These are phyloP conservation scores for Enteromius afrohamiltoni DNA, from an alignment of 2,797 vertebrate genomes.

Conservation along the genomic window DNA sequence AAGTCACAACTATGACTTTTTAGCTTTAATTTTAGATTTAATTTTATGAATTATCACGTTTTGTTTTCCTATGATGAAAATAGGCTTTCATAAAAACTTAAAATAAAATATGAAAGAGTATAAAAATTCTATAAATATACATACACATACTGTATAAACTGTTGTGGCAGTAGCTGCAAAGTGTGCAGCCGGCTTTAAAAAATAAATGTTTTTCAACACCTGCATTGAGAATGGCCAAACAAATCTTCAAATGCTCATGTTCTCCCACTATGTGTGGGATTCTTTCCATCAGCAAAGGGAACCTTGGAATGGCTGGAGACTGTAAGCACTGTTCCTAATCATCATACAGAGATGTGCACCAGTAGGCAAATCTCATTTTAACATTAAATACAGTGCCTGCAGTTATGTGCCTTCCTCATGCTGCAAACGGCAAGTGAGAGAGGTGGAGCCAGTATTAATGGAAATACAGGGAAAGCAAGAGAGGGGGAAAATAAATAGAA, in stretches of 20 bases:
- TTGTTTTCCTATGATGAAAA: not conserved
- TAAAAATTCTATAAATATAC: not conserved
- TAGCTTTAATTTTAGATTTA: no score
- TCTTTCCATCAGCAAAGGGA: conserved; percentile 38
- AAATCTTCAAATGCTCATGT: conserved; percentile 9
- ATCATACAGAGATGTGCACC: conserved; percentile 71
- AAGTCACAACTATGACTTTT: not conserved
- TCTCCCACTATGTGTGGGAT: conserved; percentile 22
- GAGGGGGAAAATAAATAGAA: not conserved
- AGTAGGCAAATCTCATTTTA: conserved; percentile 76
- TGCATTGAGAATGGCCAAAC: not conserved
- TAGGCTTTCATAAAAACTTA: not conserved
- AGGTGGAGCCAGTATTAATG: conserved; percentile 41
- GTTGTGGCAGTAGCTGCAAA: not conserved
- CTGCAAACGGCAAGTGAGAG: conserved; percentile 47
- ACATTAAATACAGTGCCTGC: conserved; percentile 75
- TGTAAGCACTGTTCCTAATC: conserved; percentile 71
- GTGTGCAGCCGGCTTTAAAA: not conserved
- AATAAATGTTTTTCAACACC: not conserved
- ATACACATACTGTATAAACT: not conserved
- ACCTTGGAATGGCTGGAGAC: conserved; percentile 35
- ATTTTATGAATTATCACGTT: not conserved
- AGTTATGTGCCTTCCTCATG: conserved; percentile 63
- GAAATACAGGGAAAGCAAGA: conserved; percentile 6
- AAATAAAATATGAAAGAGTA: not conserved